Percentiles rank a stretch among this genome's conserved stretches.
phyloP scores from a whole-genome alignment of 1,140 invertebrate species.

The Dinothrombium tinctorium region DNA sequence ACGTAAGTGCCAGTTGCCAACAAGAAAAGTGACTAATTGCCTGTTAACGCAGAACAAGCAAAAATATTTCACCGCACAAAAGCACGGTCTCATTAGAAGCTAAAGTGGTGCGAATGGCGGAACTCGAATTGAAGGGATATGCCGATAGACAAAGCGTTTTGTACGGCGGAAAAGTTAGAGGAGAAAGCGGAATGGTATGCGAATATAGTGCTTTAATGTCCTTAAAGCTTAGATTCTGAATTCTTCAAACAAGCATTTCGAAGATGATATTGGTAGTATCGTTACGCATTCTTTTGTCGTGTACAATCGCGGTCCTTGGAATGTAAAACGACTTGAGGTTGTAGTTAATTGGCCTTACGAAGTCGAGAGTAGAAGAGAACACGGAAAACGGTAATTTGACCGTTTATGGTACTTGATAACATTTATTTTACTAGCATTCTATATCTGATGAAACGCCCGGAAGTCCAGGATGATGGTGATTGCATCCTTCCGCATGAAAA shows the following conservation, averaged over 20 bases:
- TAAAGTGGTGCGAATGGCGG: conserved; percentile 50
- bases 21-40: not conserved
- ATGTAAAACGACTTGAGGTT: conserved; percentile 47
- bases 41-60: conserved; percentile 18
- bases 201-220: not conserved
- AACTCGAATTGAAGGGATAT: conserved; percentile 52
- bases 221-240: conserved; percentile 1
- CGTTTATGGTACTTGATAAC: conserved; percentile 31
- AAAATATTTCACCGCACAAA: conserved; percentile 29
- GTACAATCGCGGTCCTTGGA: conserved; percentile 60
- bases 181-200: conserved; percentile 51
- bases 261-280: conserved; percentile 59
- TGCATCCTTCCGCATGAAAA: conserved; percentile 26
- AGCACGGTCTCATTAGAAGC: conserved; percentile 33
- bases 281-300: conserved; percentile 64
- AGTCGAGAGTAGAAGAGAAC: conserved; percentile 42
- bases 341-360: conserved; percentile 69
- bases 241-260: conserved; percentile 12
- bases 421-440: not conserved
- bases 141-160: conserved; percentile 48
- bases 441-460: not conserved
- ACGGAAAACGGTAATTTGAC: conserved; percentile 59
- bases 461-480: conserved; percentile 14
- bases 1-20: conserved; percentile 38
- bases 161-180: conserved; percentile 57